phyloP scores from a whole-genome alignment of 2,113 vertebrate genomes.

The Anhinga rufa region DNA sequence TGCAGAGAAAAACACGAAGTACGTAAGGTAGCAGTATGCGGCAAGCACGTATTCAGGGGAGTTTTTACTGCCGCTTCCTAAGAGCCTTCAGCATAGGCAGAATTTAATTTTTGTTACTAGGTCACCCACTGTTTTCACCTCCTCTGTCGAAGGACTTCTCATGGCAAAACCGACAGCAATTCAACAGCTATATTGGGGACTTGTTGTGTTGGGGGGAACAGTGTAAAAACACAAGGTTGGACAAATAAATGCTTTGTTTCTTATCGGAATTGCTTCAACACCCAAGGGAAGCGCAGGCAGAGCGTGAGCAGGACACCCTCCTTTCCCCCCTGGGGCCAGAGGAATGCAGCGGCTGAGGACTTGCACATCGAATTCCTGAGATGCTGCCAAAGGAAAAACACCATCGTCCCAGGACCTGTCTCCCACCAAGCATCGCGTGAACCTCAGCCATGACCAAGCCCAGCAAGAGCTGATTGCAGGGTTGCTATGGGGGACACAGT shows the following conservation, averaged over 20 bases:
- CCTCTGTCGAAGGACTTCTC: background rate
- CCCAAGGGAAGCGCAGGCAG: background rate
- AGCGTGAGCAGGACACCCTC: background rate
- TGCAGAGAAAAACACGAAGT: background rate
- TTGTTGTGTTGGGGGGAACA: background rate
- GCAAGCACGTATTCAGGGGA: background rate
- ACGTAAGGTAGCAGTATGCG: background rate
- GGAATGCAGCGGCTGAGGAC: background rate
- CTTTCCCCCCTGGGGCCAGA: accelerated
- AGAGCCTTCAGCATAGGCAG: background rate
- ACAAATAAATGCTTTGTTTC: conserved; percentile 6
- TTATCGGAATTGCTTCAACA: background rate
- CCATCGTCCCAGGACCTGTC: background rate
- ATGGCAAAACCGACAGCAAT: background rate
- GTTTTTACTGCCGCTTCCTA: background rate
- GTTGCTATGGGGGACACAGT: accelerated
- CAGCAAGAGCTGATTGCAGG: background rate
- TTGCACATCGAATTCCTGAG: background rate
- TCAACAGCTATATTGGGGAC: background rate
- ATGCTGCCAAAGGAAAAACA: background rate
- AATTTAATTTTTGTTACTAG: background rate
- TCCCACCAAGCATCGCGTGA: accelerated
- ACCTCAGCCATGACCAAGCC: background rate
- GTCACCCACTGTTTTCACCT: background rate
- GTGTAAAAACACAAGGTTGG: background rate